phyloP scores from a whole-genome alignment of 2,113 vertebrate species.

The Tylochromis polylepis region DNA sequence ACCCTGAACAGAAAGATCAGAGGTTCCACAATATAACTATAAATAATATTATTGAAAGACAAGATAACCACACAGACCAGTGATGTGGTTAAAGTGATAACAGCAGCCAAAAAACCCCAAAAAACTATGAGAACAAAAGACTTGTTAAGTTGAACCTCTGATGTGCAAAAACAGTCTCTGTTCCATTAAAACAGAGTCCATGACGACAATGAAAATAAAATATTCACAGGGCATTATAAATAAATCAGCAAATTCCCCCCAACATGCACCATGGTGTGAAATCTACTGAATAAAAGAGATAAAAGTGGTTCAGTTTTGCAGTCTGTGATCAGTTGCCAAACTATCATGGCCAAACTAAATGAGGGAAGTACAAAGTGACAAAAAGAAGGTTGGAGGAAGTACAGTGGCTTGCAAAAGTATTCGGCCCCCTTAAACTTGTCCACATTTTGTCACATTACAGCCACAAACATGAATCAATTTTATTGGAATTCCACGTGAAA shows the following conservation, averaged over 20 bases:
- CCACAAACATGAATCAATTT: too few relatives aligned
- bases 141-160: neutral
- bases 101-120: neutral
- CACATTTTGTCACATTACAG: too few relatives aligned
- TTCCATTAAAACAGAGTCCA: neutral
- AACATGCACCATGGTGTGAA: constrained; percentile 10
- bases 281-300: neutral
- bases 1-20: neutral
- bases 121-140: neutral
- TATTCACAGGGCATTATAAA: constrained; percentile 10
- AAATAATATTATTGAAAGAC: neutral
- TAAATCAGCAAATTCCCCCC: constrained; percentile 7
- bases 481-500: too few relatives aligned
- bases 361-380: neutral
- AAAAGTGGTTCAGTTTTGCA: neutral
- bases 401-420: too few relatives aligned
- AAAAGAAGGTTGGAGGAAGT: neutral
- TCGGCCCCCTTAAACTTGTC: too few relatives aligned
- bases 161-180: neutral
- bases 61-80: neutral
- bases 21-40: neutral
- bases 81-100: neutral
- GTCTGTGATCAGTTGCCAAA: neutral
- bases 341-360: neutral
- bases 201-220: neutral